Percentiles rank a stretch among this genome's conserved stretches.
phyloP scores from a whole-genome alignment of 2,797 vertebrate genomes.

The Enteromius unitaeniatus region DNA sequence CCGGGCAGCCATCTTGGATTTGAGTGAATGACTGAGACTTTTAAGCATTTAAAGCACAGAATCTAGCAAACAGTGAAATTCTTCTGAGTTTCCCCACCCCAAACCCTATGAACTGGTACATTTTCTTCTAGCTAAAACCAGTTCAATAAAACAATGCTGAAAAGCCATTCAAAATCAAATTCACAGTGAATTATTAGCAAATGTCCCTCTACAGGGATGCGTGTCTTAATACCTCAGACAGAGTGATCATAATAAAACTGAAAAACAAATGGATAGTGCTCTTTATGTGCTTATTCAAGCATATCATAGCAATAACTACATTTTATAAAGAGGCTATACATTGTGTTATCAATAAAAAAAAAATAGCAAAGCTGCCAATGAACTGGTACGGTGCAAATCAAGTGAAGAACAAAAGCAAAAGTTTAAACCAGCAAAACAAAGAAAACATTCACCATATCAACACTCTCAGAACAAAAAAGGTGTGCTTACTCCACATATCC shows the following conservation, averaged over 20 bases:
- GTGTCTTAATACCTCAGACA: conserved; percentile 31
- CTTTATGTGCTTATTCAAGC: conserved; percentile 44
- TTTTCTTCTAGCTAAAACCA: conserved; percentile 59
- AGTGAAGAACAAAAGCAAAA: conserved; percentile 15
- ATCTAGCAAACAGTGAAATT: conserved; percentile 43
- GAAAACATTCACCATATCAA: background rate
- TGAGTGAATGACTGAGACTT: conserved; percentile 15
- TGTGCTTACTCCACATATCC: conserved; percentile 22
- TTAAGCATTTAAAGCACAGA: conserved; percentile 63
- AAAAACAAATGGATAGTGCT: conserved; percentile 36
- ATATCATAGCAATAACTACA: conserved; percentile 45
- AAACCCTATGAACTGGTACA: background rate
- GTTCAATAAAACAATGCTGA: conserved; percentile 53
- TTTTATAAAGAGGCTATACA: conserved; percentile 50
- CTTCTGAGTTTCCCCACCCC: background rate
- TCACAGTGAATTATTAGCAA: conserved; percentile 39
- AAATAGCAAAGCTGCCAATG: conserved; percentile 33
- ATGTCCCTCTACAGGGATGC: background rate
- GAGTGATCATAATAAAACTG: background rate
- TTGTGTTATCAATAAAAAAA: conserved; percentile 37
- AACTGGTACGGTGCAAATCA: conserved; percentile 22
- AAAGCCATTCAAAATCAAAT: conserved; percentile 45
- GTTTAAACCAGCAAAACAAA: background rate
- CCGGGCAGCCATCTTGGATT: conserved; percentile 33
- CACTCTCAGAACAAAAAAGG: conserved; percentile 14